These are phyloP conservation scores for Drosophila lacteicornis DNA, from an alignment of 1,140 invertebrate genomes.

Conservation along the genomic window DNA sequence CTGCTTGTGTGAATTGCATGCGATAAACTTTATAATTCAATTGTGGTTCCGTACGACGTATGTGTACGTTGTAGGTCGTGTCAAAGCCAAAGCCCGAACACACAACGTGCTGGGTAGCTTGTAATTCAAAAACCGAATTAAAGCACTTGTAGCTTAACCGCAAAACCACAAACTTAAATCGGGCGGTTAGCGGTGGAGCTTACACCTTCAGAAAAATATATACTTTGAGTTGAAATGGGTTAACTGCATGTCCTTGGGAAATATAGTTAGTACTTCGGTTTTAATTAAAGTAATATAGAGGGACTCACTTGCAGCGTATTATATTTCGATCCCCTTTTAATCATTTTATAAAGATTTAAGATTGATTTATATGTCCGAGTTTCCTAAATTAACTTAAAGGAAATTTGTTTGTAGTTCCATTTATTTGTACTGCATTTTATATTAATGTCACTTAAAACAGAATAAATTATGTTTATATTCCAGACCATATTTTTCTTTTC, in stretches of 20 bases:
- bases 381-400: no score
- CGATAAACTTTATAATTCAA: conserved; percentile 74
- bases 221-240: not conserved
- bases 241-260: not conserved
- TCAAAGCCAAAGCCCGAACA: conserved; percentile 47
- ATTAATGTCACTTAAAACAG: no score
- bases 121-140: conserved; percentile 27
- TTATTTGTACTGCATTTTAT: no score
- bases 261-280: not conserved
- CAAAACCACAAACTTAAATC: conserved; percentile 41
- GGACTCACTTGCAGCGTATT: no score
- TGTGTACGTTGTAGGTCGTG: conserved; percentile 36
- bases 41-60: conserved; percentile 43
- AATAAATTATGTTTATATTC: no score
- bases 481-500: no score
- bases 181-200: conserved; percentile 1
- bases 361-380: no score
- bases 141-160: conserved; percentile 39
- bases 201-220: not conserved
- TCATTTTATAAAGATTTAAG: no score
- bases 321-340: no score
- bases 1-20: conserved; percentile 54
- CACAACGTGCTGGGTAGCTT: conserved; percentile 15
- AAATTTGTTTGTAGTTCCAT: no score
- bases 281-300: no score